Percentiles rank a stretch among this genome's conserved stretches.
Conservation (phyloP, 1,140 invertebrate genomes). For the Eubasilissa regina region DNA sequence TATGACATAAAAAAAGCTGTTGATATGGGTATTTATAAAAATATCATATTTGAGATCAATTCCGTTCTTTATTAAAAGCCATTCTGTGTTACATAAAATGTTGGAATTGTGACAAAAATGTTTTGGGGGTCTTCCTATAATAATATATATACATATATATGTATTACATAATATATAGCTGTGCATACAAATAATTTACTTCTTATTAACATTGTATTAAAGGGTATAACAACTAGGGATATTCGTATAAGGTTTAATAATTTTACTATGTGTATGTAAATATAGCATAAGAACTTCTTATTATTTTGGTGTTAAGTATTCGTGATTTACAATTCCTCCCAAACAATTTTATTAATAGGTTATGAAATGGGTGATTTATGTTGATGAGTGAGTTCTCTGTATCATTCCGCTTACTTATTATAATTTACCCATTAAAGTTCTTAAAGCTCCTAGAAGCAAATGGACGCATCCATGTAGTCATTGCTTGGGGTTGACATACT, state of each 20-base stretch:
- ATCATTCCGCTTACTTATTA: conserved; percentile 23
- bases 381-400: conserved; percentile 36
- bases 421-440: conserved; percentile 45
- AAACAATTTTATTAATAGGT: conserved; percentile 38
- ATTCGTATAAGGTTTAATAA: conserved; percentile 46
- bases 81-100: conserved; percentile 33
- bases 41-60: conserved; percentile 34
- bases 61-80: conserved; percentile 44
- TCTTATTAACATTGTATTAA: conserved; percentile 44
- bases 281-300: conserved; percentile 60
- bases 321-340: conserved; percentile 54
- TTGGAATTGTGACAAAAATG: conserved; percentile 44
- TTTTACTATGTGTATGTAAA: conserved; percentile 58
- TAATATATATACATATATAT: too few species aligned
- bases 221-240: conserved; percentile 37
- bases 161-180: conserved; percentile 32
- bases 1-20: too few species aligned
- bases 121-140: not conserved
- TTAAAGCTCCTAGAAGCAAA: conserved; percentile 52
- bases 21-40: not conserved
- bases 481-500: not conserved
- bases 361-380: conserved; percentile 33
- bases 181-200: conserved; percentile 45
- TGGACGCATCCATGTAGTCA: conserved; percentile 19
- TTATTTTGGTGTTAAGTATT: conserved; percentile 59